Percentiles rank a stretch among this genome's conserved stretches.
Evolutionary conservation across 1,140 invertebrate genomes (phyloP).

Genomic region (Meloidogyne hapla): DNA sequence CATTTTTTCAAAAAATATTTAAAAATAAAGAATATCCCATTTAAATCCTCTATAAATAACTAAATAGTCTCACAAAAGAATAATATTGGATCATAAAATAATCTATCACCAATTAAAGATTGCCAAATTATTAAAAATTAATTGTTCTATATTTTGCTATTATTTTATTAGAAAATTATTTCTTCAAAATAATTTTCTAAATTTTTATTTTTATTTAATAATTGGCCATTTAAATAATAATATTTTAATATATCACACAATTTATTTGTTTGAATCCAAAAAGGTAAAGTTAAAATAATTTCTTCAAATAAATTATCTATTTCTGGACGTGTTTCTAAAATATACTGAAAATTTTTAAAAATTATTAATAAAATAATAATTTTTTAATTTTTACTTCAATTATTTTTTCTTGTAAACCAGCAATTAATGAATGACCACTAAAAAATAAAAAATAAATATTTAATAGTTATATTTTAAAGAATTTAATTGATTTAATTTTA

Average conservation of each 20-base stretch:
- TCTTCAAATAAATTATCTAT: slow-evolving; percentile 79
- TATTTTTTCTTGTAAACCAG: slow-evolving; percentile 72
- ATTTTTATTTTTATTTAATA: slow-evolving; percentile 39
- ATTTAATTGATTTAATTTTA: too few species aligned
- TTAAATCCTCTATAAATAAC: slow-evolving; percentile 73
- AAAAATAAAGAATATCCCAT: slow-evolving; percentile 65
- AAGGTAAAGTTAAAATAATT: slow-evolving; percentile 81
- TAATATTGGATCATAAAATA: slow-evolving; percentile 75
- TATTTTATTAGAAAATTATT: slow-evolving; percentile 54
- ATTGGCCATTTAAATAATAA: slow-evolving; percentile 63
- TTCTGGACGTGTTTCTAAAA: slow-evolving; percentile 72
- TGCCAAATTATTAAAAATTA: slow-evolving; percentile 78
- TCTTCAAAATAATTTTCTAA: slow-evolving; percentile 12
- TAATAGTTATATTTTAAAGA: too few species aligned
- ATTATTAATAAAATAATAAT: not conserved
- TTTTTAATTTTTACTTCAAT: not conserved
- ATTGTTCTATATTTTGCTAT: slow-evolving; percentile 76
- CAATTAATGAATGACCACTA: slow-evolving; percentile 78
- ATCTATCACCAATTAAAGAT: slow-evolving; percentile 73
- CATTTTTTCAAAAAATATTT: slow-evolving; percentile 52
- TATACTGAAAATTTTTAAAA: slow-evolving; percentile 23
- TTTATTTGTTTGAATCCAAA: slow-evolving; percentile 78
- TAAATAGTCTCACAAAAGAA: slow-evolving; percentile 75
- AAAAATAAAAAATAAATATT: not conserved
- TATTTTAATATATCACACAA: slow-evolving; percentile 76